Conservation (phyloP, 1,140 invertebrate species). For the Halesus radiatus region DNA sequence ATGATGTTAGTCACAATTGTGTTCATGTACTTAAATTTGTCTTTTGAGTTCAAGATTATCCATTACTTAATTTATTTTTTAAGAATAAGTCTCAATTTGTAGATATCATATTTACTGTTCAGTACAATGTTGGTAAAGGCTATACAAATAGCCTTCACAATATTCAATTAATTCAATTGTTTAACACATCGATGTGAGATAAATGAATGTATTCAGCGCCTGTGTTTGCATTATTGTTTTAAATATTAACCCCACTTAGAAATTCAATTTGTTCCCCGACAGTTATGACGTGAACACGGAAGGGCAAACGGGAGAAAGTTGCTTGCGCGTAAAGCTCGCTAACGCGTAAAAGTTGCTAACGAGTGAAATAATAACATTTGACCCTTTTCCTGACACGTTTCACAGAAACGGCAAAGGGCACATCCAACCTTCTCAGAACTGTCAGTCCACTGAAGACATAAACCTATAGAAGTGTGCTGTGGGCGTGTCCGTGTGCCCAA, state of each 20-base stretch:
- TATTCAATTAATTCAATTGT: too few species aligned
- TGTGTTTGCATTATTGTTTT: neutral
- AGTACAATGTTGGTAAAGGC: too few species aligned
- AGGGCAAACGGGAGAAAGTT: neutral
- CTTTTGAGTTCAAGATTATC: too few species aligned
- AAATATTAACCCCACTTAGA: neutral
- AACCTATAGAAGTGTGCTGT: too few species aligned
- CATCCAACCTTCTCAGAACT: neutral
- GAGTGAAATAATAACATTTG: neutral
- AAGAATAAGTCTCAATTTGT: too few species aligned
- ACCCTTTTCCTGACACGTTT: conserved; percentile 29
- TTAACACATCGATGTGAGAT: too few species aligned
- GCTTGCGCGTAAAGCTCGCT: too few species aligned
- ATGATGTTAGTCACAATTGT: too few species aligned
- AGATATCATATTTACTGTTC: too few species aligned
- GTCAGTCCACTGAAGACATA: neutral
- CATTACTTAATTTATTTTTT: too few species aligned
- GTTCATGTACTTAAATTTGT: too few species aligned
- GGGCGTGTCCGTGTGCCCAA: neutral
- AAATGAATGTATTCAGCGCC: neutral
- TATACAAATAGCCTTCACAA: too few species aligned
- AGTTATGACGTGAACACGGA: neutral
- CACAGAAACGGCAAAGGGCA: neutral
- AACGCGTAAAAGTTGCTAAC: neutral
- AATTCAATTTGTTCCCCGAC: neutral